Percentiles rank a stretch among this genome's conserved stretches.
Evolutionary conservation across 2,888 invertebrate genomes (phyloP).

Genomic region (Caenorhabditis afra): DNA sequence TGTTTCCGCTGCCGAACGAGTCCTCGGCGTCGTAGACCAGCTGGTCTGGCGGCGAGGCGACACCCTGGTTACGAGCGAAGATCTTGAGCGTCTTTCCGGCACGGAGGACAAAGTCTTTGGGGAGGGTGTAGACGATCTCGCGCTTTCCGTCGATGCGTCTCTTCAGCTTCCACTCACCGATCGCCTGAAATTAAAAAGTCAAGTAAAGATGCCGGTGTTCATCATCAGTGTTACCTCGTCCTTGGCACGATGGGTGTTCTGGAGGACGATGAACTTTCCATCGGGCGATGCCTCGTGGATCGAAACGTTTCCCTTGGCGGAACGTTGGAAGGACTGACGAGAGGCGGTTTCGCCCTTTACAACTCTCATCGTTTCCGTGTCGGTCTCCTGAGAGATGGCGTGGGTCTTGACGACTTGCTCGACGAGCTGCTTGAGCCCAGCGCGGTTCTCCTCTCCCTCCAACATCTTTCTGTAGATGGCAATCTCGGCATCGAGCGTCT

Average conservation of each 20-base stretch:
- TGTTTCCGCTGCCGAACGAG: constrained; percentile 77
- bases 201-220: not conserved
- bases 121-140: constrained; percentile 80
- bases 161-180: constrained; percentile 81
- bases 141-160: constrained; percentile 81
- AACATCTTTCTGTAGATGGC: constrained; percentile 83
- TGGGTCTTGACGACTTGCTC: constrained; percentile 81
- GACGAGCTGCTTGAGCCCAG: constrained; percentile 80
- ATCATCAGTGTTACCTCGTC: constrained; percentile 77
- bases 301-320: constrained; percentile 82
- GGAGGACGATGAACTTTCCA: constrained; percentile 82
- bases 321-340: constrained; percentile 83
- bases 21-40: constrained; percentile 77
- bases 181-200: constrained; percentile 26
- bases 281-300: constrained; percentile 82
- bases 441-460: constrained; percentile 83
- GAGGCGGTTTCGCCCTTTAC: constrained; percentile 82
- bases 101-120: constrained; percentile 77
- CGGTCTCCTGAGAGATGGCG: constrained; percentile 77
- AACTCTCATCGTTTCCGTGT: constrained; percentile 78
- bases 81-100: constrained; percentile 78
- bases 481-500: constrained; percentile 83
- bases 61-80: constrained; percentile 74
- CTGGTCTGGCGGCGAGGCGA: constrained; percentile 74
- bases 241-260: constrained; percentile 82